Evolutionary conservation across 2,113 vertebrate genomes (phyloP).

Genomic region (Apus apus): DNA sequence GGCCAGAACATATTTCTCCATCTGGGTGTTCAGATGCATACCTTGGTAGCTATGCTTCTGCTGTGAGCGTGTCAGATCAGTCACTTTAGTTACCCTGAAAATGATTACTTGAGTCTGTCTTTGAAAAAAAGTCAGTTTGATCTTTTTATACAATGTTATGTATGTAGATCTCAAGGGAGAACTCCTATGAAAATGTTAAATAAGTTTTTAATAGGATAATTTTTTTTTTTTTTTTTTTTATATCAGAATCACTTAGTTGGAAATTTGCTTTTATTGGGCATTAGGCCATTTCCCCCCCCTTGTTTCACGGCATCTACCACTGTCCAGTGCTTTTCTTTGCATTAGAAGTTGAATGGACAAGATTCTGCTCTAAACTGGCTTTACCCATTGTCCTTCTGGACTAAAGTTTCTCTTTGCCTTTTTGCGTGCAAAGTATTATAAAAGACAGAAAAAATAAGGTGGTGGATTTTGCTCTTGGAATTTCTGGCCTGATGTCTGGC

Average conservation of each 20-base stretch:
- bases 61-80: not conserved
- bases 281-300: not conserved
- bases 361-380: not conserved
- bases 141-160: not conserved
- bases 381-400: not conserved
- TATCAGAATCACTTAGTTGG: not conserved
- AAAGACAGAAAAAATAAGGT: not conserved
- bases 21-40: not conserved
- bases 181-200: not conserved
- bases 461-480: not conserved
- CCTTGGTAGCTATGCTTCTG: not conserved
- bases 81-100: not conserved
- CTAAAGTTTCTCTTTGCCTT: not conserved
- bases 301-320: not conserved
- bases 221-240: not conserved
- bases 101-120: not conserved
- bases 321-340: not conserved
- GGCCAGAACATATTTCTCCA: not conserved
- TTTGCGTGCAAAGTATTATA: not conserved
- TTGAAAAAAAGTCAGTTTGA: not conserved
- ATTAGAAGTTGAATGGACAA: not conserved
- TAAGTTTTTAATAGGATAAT: not conserved
- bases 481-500: not conserved
- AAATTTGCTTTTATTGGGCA: not conserved
- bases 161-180: not conserved